These are phyloP conservation scores for Mirza zaza DNA, from an alignment of 2,113 vertebrate species.

Conservation along the genomic window DNA sequence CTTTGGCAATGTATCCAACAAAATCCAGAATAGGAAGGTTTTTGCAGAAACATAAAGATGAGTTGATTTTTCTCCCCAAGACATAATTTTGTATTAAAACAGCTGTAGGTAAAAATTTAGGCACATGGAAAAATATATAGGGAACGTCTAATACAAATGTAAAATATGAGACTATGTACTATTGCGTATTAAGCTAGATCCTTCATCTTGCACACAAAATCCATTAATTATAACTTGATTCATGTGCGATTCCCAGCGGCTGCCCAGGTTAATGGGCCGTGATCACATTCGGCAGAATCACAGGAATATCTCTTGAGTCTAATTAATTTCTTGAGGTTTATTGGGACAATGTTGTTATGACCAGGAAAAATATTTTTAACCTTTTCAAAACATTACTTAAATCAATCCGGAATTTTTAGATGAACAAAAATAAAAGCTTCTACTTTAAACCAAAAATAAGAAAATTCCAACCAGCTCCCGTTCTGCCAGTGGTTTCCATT, in stretches of 20 bases:
- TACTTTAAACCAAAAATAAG: slow-evolving; percentile 14
- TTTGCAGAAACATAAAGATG: slow-evolving; percentile 39
- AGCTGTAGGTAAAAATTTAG: slow-evolving; percentile 46
- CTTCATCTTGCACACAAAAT: background rate
- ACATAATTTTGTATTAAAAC: slow-evolving; percentile 44
- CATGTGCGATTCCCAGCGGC: background rate
- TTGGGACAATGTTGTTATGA: slow-evolving; percentile 1
- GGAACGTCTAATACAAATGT: background rate
- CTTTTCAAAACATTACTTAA: background rate
- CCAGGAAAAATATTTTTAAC: slow-evolving; percentile 45
- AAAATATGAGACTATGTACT: background rate
- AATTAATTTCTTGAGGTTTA: slow-evolving; percentile 65
- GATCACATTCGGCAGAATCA: background rate
- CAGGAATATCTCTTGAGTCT: slow-evolving; percentile 43
- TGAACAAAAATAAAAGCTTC: slow-evolving; percentile 22
- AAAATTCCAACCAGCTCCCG: background rate
- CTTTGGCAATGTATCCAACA: slow-evolving; percentile 34
- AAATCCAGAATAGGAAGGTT: slow-evolving; percentile 21
- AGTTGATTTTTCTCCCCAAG: slow-evolving; percentile 12
- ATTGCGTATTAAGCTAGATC: background rate
- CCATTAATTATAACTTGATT: background rate
- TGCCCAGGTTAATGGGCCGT: slow-evolving; percentile 18
- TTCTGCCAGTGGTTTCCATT: background rate
- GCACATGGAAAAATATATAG: background rate
- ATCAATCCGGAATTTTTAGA: slow-evolving; percentile 57